Evolutionary conservation across 2,888 invertebrate species (phyloP).

Genomic region (Pristionchus mayeri): DNA sequence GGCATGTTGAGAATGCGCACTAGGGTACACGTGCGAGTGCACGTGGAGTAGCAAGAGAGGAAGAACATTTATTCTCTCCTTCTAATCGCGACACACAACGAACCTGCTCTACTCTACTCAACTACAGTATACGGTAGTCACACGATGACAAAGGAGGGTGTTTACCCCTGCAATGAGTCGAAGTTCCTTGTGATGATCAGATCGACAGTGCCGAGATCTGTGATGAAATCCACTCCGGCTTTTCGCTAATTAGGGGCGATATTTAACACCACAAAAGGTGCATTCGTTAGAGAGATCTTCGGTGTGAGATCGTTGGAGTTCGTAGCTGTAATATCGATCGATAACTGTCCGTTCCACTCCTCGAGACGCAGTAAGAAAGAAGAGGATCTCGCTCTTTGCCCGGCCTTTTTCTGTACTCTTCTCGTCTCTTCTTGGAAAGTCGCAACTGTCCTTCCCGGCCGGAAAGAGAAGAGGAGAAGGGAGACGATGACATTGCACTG

Average conservation of each 20-base stretch:
- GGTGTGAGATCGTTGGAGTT: not conserved
- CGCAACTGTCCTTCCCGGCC: not conserved
- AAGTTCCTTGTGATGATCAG: not conserved
- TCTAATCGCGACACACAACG: not conserved
- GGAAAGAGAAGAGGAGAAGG: not conserved
- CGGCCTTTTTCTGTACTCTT: not conserved
- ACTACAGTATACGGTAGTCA: slow-evolving; percentile 24
- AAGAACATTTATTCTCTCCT: not conserved
- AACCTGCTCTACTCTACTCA: too few species aligned
- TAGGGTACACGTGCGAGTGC: not conserved
- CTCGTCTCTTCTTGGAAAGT: slow-evolving; percentile 12
- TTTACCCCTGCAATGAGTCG: not conserved
- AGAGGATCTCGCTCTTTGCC: not conserved
- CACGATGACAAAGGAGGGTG: not conserved
- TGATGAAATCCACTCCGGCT: not conserved
- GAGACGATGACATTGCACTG: too few species aligned
- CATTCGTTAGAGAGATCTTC: not conserved
- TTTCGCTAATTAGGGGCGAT: not conserved
- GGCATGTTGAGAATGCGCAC: slow-evolving; percentile 42
- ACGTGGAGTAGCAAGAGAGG: slow-evolving; percentile 13
- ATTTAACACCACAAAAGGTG: not conserved
- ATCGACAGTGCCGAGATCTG: not conserved
- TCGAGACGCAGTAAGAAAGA: too few species aligned
- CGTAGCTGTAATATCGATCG: not conserved
- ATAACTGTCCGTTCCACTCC: not conserved